Evolutionary conservation across 37 sponge, comb jelly and placozoan genomes (phyloP).

Genomic region (Cladorhizidae sp.): DNA sequence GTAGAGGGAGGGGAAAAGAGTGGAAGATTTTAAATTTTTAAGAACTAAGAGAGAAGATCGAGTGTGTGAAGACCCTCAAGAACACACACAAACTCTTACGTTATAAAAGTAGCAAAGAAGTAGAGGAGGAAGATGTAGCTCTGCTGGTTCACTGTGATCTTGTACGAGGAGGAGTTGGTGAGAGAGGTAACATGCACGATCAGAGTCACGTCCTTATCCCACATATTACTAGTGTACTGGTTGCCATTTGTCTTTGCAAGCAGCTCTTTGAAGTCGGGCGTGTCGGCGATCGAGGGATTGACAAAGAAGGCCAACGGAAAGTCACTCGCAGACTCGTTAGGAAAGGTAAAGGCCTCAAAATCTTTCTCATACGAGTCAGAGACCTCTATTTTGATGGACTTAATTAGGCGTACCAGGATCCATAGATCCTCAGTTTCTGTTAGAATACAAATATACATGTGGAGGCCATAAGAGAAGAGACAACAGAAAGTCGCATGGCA

Average conservation of each 20-base stretch:
- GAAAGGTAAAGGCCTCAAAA: not conserved
- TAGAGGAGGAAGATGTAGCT: constrained; percentile 59
- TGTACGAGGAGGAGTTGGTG: not conserved
- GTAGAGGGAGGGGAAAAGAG: not conserved
- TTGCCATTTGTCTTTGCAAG: not conserved
- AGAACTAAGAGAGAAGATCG: not conserved
- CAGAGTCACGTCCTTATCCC: constrained; percentile 65
- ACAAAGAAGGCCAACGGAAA: constrained; percentile 34
- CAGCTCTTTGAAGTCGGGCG: constrained; percentile 32
- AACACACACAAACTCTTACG: constrained; percentile 29
- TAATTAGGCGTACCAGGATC: constrained; percentile 36
- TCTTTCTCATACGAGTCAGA: not conserved
- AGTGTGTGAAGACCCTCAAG: not conserved
- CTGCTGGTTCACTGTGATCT: constrained; percentile 55
- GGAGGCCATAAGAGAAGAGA: not conserved
- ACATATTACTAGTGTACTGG: constrained; percentile 49
- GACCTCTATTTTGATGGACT: not conserved
- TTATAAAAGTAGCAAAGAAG: constrained; percentile 72
- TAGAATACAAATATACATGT: not conserved
- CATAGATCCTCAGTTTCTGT: constrained; percentile 42
- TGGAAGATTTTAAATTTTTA: too few relatives aligned
- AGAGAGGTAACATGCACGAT: constrained; percentile 47
- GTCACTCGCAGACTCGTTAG: not conserved
- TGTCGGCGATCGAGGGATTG: constrained; percentile 5
- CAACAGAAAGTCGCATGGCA: not conserved